Conservation (phyloP, 2,888 invertebrate genomes). For the Allygus modestus region DNA sequence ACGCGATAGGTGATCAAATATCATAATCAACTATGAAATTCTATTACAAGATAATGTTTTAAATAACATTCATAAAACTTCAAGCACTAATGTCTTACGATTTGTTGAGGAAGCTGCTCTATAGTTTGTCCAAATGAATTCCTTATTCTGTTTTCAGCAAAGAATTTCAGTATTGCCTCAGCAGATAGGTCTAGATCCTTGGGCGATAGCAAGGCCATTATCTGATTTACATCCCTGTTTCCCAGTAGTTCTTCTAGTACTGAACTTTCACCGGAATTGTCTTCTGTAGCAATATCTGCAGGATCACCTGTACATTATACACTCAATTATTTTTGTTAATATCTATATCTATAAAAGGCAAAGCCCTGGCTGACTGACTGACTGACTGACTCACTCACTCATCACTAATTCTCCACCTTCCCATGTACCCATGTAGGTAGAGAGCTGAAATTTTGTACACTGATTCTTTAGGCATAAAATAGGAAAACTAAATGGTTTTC, state of each 20-base stretch:
- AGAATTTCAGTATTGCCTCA: not conserved
- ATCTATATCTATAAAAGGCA: too few relatives aligned
- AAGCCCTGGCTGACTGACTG: too few relatives aligned
- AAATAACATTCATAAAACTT: too few relatives aligned
- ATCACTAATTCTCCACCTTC: too few relatives aligned
- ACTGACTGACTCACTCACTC: too few relatives aligned
- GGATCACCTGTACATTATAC: not conserved
- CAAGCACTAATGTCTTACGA: constrained; percentile 51
- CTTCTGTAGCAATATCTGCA: not conserved
- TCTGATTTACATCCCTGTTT: constrained; percentile 60
- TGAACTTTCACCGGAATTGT: not conserved
- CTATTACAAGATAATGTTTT: too few relatives aligned
- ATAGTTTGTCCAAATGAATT: not conserved
- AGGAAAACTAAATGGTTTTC: too few relatives aligned
- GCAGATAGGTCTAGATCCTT: constrained; percentile 49
- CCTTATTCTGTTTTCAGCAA: not conserved
- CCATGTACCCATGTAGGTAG: too few relatives aligned
- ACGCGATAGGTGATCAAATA: too few relatives aligned
- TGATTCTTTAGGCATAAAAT: too few relatives aligned
- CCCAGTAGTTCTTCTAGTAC: constrained; percentile 54
- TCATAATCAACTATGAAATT: too few relatives aligned
- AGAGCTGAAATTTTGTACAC: too few relatives aligned
- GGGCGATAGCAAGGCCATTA: constrained; percentile 60
- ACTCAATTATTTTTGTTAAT: not conserved
- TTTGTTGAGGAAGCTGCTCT: constrained; percentile 51